These are phyloP conservation scores for Lithodes maja DNA, from an alignment of 2,888 invertebrate genomes.

Conservation along the genomic window DNA sequence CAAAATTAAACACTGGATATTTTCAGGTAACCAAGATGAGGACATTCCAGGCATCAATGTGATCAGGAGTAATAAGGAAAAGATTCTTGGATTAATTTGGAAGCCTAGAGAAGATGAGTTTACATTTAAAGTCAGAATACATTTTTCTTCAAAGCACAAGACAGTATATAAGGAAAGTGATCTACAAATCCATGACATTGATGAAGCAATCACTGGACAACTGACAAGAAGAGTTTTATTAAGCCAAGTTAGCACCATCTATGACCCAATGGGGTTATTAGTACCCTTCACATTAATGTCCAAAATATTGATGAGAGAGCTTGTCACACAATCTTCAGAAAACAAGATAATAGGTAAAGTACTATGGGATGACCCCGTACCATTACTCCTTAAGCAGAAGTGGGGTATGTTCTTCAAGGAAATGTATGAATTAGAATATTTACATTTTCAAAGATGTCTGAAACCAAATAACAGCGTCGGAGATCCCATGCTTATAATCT, in stretches of 20 bases:
- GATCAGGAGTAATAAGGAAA: neutral
- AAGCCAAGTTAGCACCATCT: conserved; percentile 22
- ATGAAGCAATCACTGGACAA: too few species aligned
- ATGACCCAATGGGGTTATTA: conserved; percentile 15
- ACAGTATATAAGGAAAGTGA: too few species aligned
- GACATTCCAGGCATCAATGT: neutral
- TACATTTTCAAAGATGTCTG: neutral
- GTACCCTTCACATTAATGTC: neutral
- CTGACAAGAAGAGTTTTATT: neutral
- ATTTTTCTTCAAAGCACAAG: too few species aligned
- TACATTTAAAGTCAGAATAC: too few species aligned
- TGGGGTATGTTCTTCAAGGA: neutral
- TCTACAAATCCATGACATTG: too few species aligned
- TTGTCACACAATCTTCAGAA: too few species aligned
- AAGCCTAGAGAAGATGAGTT: neutral
- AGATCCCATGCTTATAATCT: conserved; percentile 26
- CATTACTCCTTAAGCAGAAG: neutral
- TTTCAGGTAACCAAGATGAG: neutral
- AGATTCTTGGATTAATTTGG: conserved; percentile 30
- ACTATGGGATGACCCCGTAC: neutral
- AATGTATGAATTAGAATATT: conserved; percentile 18
- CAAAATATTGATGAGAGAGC: conserved; percentile 30
- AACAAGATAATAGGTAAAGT: too few species aligned
- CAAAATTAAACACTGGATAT: conserved; percentile 26
- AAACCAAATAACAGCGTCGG: conserved; percentile 8